These are phyloP conservation scores for Dissostichus mawsoni DNA, from an alignment of 2,113 vertebrate genomes.

Conservation along the genomic window DNA sequence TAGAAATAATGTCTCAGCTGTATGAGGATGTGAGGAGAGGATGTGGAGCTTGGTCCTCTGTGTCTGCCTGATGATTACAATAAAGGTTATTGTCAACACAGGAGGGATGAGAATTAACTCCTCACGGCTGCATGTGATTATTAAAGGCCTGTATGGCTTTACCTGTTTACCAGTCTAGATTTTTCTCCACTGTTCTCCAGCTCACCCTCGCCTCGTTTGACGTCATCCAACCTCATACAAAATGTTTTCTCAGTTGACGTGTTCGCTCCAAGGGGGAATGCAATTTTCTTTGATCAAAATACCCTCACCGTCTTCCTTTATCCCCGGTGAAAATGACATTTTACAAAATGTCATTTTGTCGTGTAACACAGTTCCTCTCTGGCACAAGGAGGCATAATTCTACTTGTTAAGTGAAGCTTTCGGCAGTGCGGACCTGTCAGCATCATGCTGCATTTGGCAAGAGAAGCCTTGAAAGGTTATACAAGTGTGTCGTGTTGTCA, in stretches of 20 bases:
- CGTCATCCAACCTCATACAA: conserved; percentile 63
- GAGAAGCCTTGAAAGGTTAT: conserved; percentile 71
- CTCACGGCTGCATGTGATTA: conserved; percentile 48
- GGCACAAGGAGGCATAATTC: conserved; percentile 58
- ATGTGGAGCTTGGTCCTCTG: conserved; percentile 49
- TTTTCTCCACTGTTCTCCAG: conserved; percentile 49
- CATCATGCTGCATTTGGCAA: conserved; percentile 58
- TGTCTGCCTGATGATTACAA: conserved; percentile 58
- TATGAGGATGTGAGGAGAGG: conserved; percentile 44
- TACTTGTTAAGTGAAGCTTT: conserved; percentile 65
- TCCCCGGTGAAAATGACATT: conserved; percentile 72
- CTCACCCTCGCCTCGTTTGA: conserved; percentile 57
- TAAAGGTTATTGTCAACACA: conserved; percentile 70
- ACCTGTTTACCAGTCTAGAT: conserved; percentile 42
- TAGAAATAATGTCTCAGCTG: conserved; percentile 54
- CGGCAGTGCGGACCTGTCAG: conserved; percentile 54
- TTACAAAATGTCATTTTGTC: conserved; percentile 72
- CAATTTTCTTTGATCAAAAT: conserved; percentile 75
- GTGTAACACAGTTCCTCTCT: conserved; percentile 48
- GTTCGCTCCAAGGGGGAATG: conserved; percentile 59
- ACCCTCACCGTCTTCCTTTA: conserved; percentile 56
- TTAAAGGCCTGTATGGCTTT: conserved; percentile 30
- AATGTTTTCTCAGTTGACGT: conserved; percentile 54
- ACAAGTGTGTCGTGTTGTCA: conserved; percentile 66
- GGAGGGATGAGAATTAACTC: conserved; percentile 62